Evolutionary conservation across 2,888 invertebrate genomes (phyloP), one percentile per base, ranked within the genome.

Genomic region (Drosophila kanekoi): DNA sequence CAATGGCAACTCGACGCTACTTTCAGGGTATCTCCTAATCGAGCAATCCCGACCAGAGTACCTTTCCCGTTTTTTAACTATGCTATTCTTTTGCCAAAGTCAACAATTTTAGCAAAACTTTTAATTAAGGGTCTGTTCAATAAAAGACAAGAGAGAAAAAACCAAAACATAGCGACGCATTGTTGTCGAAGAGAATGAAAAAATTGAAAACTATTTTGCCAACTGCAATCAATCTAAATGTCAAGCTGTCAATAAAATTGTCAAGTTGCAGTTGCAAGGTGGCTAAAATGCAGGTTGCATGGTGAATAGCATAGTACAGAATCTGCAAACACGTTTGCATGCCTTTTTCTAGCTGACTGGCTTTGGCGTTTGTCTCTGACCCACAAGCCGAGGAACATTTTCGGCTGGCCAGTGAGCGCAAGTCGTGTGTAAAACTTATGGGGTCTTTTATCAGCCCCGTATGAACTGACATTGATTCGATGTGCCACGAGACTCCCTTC

Each of bases 211-310:
- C 66, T 62, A 60, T 72, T 78, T 66, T 52, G 41, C 51, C 65
- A 86, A 84, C 74, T 86, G 84, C 84, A 84, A 85, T 85, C 84
- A 85, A 85, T 85, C 86, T 82, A 86, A 79, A 84, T 77, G 84
- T 84, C 84, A 80, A 71, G 57, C 65, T 86, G 82, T 86, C 86
- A 86, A 86, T 85, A 84, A 85, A 80, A 85, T 85, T 82, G 84
- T 82, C 84, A 61, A 81, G 77, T 56, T 79, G 77, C 78, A 71
- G 64, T 72, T 56, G 77, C 49, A 45, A 63, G 60, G 23, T 45
- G 54, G 20, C 20, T 49, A 28, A 40, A 44, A 18, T 20, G 18
- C 5, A 47, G 58, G 8, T 40, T 28, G 23, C 35, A n/a, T 41
- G 11, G 5, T 4, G 37, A 57, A 18, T 14, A 20, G 44, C 10